Base-by-base conservation (phyloP, 2,888 invertebrate genomes). In the Dryadula phaetusa region DNA sequence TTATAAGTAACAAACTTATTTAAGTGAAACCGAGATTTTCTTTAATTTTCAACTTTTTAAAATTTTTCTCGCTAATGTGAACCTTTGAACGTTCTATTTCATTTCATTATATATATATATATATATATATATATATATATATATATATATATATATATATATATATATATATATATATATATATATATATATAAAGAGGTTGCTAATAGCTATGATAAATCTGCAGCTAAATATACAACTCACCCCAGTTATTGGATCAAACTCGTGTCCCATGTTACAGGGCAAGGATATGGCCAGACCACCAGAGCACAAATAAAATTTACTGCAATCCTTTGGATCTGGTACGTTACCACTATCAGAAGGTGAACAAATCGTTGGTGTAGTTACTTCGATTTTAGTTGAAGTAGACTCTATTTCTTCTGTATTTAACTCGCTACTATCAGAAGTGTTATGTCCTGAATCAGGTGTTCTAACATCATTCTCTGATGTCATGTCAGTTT, bases 191-290 rank as follows among this genome's bases (percentile, higher is more conserved):
- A n/a, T n/a, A n/a, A n/a, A n/a, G n/a, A n/a, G n/a, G n/a, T n/a
- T n/a, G n/a, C n/a, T n/a, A n/a, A n/a, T n/a, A n/a, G 34, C 10
- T 34, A 34, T 34, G 34, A 34, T 34, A n/a, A n/a, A n/a, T 34
- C 1, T 49, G n/a, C 7, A 8, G 7, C n/a, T 49, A 54, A 22
- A 20, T 22, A n/a, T 1, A 20, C 7, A 3, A 40, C 40, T 40
- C 10, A 37, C 22, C 22, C n/a, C 44, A 67, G 73, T 76, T 58
- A 79, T 79, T 62, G 52, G 70, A 52, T 52, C 52, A 25, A 52
- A 52, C 16, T 52, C 52, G 0, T 52, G 28, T 52, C 28, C 52
- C 3, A 52, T 4, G 4, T 16, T 52, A 52, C 52, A 52, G 4
- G 16, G 3, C 6, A 52, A 10, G 5, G 52, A 0, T 52, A 52